Evolutionary conservation across 2,797 vertebrate genomes (phyloP).

Genomic region (Peromyscus attwateri): DNA sequence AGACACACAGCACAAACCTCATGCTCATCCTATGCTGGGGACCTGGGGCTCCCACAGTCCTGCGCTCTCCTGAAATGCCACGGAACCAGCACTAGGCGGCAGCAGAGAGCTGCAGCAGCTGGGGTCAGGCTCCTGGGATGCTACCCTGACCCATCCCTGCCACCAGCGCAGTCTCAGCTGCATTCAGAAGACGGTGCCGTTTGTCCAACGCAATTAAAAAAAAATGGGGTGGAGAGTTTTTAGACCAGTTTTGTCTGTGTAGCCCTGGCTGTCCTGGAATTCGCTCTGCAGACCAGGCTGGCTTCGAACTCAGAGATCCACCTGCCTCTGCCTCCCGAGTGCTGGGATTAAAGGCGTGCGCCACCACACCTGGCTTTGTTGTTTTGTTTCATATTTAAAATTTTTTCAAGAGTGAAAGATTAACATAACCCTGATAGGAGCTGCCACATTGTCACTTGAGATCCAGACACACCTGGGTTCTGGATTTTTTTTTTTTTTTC

Average conservation of each 20-base stretch:
- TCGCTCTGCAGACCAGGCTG: neutral
- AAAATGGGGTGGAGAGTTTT: neutral
- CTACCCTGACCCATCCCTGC: fast-evolving
- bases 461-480: neutral
- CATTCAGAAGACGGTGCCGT: neutral
- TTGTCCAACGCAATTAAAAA: neutral
- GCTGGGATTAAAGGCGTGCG: neutral
- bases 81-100: neutral
- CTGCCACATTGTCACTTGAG: neutral
- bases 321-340: neutral
- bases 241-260: neutral
- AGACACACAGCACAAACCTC: neutral
- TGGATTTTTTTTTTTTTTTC: neutral
- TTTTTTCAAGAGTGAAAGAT: neutral
- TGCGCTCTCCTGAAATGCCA: neutral
- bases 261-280: neutral
- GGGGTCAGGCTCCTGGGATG: neutral
- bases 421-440: neutral
- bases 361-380: neutral
- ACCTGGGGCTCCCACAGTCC: neutral
- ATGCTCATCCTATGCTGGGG: neutral
- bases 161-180: neutral
- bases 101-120: slow-evolving; percentile 59
- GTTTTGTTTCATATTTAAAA: neutral
- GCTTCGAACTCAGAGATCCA: neutral